A percentile compares a stretch with the other conserved stretches of the same genome.
Conservation (phyloP, 2,797 vertebrate species). For the Alfaro cultratus region DNA sequence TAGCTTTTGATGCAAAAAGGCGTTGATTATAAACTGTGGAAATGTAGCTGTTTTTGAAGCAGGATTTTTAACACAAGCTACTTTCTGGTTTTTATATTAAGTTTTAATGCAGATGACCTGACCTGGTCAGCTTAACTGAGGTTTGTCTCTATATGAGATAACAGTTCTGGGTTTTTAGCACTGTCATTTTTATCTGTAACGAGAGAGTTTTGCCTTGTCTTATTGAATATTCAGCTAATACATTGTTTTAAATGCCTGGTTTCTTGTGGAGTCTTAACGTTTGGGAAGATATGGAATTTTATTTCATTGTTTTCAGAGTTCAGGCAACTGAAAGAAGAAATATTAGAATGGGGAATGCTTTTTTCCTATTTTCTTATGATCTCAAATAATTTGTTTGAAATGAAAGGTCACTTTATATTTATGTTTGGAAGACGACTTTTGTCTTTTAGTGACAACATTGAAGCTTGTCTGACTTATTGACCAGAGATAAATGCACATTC, state of each 20-base stretch:
- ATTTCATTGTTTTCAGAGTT: neutral
- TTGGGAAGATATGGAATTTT: neutral
- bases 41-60: constrained; percentile 11
- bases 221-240: neutral
- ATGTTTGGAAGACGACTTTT: neutral
- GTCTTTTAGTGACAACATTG: neutral
- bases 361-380: neutral
- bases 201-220: neutral
- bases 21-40: constrained; percentile 29
- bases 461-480: neutral
- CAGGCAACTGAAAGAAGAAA: neutral
- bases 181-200: neutral
- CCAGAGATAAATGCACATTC: neutral
- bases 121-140: constrained; percentile 3
- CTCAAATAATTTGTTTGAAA: neutral
- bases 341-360: neutral
- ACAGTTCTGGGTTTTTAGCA: neutral
- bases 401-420: neutral
- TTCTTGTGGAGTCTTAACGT: neutral
- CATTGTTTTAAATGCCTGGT: neutral
- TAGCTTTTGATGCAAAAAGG: constrained; percentile 47
- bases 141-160: neutral
- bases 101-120: constrained; percentile 11
- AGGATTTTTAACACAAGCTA: constrained; percentile 25
- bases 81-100: constrained; percentile 9